phyloP scores from a whole-genome alignment of 2,888 invertebrate species.

The Diaphora mendica region DNA sequence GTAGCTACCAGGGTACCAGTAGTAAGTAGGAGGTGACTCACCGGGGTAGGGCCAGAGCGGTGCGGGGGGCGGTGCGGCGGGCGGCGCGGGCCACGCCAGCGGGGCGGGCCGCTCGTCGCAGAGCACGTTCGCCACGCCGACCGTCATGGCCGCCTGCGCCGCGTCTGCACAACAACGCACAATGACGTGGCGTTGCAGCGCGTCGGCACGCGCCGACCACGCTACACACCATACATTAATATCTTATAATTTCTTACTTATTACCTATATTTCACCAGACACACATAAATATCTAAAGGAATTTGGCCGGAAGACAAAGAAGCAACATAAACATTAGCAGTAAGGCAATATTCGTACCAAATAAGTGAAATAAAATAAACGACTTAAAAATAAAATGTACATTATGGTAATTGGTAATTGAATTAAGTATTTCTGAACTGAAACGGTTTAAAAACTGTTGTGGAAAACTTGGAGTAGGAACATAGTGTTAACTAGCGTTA shows the following conservation, averaged over 20 bases:
- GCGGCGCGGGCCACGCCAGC: conserved; percentile 86
- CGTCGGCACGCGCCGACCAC: conserved; percentile 55
- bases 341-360: background rate
- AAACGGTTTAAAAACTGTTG: background rate
- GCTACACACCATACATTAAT: conserved; percentile 10
- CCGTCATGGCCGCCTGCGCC: conserved; percentile 89
- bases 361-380: background rate
- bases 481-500: too few species aligned
- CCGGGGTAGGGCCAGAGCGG: conserved; percentile 94
- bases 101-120: conserved; percentile 88
- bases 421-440: background rate
- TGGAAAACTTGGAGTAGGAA: background rate
- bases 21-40: conserved; percentile 80
- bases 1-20: conserved; percentile 84
- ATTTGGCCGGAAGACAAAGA: too few species aligned
- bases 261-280: background rate
- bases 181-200: conserved; percentile 71
- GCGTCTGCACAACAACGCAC: conserved; percentile 84
- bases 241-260: background rate
- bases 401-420: too few species aligned
- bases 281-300: background rate
- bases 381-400: too few species aligned
- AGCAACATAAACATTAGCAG: background rate
- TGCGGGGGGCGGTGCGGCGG: conserved; percentile 87
- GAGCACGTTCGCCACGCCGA: conserved; percentile 88